phyloP scores from a whole-genome alignment of 1,140 invertebrate genomes.

The Rhopalosiphum padi region DNA sequence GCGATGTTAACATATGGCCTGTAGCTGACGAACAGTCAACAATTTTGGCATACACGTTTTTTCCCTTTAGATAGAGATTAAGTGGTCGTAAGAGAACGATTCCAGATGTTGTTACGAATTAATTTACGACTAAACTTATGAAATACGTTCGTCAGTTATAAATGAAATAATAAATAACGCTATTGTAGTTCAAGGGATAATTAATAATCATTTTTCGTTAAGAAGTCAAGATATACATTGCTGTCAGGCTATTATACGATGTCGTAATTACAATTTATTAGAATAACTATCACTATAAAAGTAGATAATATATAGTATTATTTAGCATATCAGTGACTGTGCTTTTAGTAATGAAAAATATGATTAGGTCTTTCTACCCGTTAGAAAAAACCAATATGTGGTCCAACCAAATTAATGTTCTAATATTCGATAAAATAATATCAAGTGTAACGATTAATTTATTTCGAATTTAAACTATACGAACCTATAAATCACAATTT shows the following conservation, averaged over 20 bases:
- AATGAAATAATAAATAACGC: constrained; percentile 11
- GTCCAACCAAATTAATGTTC: neutral
- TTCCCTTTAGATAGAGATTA: constrained; percentile 26
- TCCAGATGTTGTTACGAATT: constrained; percentile 46
- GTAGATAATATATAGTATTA: neutral
- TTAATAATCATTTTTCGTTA: neutral
- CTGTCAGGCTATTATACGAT: neutral
- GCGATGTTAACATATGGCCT: constrained; percentile 39
- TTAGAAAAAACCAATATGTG: neutral
- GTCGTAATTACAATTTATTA: neutral
- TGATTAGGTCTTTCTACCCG: neutral
- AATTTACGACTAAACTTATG: neutral
- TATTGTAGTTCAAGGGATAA: neutral
- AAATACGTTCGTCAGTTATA: constrained; percentile 17
- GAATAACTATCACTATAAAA: neutral
- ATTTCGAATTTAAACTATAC: neutral
- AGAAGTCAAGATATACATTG: neutral
- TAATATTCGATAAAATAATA: neutral
- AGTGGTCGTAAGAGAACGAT: constrained; percentile 49
- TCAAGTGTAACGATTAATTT: neutral
- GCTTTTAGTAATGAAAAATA: neutral
- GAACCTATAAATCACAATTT: too few relatives aligned
- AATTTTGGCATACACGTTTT: constrained; percentile 33
- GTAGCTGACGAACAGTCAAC: constrained; percentile 25
- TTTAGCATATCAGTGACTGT: neutral